Conservation (phyloP, 2,888 invertebrate genomes). For the Temnothorax unifasciatus region DNA sequence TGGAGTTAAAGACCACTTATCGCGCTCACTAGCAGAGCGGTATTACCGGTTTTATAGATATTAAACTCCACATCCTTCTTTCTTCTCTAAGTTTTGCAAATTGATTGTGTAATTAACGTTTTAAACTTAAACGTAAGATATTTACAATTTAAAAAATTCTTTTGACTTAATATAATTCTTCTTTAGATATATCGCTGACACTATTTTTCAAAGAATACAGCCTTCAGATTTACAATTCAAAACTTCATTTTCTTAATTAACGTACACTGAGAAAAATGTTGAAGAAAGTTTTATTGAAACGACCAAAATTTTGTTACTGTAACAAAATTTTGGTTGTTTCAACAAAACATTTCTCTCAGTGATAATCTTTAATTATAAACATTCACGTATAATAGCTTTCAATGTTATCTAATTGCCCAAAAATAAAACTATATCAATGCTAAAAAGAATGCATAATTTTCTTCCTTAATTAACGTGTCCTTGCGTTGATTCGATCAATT, state of each 20-base stretch:
- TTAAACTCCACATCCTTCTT: background rate
- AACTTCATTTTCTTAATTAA: background rate
- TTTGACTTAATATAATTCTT: background rate
- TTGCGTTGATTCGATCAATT: slow-evolving; percentile 30
- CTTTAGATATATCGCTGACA: background rate
- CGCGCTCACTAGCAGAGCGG: background rate
- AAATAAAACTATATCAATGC: background rate
- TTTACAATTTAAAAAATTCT: background rate
- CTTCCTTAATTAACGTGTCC: slow-evolving; percentile 1
- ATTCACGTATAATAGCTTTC: background rate
- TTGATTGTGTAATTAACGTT: background rate
- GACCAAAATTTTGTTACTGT: too few species aligned
- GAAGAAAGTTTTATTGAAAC: too few species aligned
- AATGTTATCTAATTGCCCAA: background rate
- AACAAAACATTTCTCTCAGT: too few species aligned
- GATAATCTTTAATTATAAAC: slow-evolving; percentile 7
- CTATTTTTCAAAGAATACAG: background rate
- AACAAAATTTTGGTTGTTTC: too few species aligned
- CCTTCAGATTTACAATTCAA: background rate
- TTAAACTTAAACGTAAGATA: background rate
- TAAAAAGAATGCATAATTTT: background rate
- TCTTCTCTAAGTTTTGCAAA: background rate
- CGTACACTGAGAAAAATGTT: too few species aligned
- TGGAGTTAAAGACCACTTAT: slow-evolving; percentile 19
- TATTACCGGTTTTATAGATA: slow-evolving; percentile 23